Evolutionary conservation across 2,113 vertebrate genomes (phyloP).

Genomic region (Lota lota): DNA sequence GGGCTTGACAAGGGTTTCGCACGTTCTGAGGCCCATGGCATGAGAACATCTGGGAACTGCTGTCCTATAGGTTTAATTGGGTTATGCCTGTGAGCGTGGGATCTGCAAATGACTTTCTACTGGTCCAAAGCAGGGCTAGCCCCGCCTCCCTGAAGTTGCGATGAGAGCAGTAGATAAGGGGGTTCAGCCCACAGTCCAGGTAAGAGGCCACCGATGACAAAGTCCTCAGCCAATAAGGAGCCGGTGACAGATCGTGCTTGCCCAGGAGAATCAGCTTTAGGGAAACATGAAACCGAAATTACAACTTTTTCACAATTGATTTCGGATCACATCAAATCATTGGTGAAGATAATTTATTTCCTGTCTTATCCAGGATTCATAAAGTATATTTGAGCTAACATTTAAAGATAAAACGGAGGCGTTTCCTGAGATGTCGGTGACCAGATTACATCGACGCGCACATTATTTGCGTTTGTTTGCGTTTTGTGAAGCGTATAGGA

Average conservation of each 20-base stretch:
- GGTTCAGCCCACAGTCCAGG: conserved; percentile 70
- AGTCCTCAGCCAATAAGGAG: conserved; percentile 71
- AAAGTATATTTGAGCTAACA: too few species aligned
- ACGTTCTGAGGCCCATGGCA: neutral
- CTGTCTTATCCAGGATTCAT: too few species aligned
- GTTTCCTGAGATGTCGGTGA: neutral
- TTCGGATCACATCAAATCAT: neutral
- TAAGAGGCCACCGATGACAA: conserved; percentile 71
- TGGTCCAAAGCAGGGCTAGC: conserved; percentile 67
- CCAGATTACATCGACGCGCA: too few species aligned
- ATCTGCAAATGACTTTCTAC: conserved; percentile 41
- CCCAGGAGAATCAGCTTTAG: conserved; percentile 66
- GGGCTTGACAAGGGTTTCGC: too few species aligned
- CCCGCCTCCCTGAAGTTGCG: conserved; percentile 62
- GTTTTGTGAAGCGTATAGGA: neutral
- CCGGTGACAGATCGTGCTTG: conserved; percentile 55
- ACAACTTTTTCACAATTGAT: neutral
- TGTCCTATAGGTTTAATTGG: conserved; percentile 38
- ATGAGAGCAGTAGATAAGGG: conserved; percentile 70
- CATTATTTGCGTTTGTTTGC: neutral
- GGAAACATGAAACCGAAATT: conserved; percentile 3
- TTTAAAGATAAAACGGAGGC: neutral
- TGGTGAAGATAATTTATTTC: neutral
- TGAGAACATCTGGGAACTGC: too few species aligned
- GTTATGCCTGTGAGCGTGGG: conserved; percentile 65